These are phyloP conservation scores for Rallus crepitans DNA, from an alignment of 2,797 vertebrate genomes.

Conservation along the genomic window DNA sequence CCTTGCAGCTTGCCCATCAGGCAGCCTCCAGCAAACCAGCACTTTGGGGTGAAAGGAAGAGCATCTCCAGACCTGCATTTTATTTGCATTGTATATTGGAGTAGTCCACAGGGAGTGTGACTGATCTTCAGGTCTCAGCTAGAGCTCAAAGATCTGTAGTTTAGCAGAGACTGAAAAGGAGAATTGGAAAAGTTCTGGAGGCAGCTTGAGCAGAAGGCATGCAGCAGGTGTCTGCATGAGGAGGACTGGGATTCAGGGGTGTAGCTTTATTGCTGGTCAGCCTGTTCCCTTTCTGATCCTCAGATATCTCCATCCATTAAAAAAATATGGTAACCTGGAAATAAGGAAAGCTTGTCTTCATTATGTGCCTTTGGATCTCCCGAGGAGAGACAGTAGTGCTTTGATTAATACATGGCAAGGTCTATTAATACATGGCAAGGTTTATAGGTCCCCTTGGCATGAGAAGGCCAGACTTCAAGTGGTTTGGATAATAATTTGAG, in stretches of 20 bases:
- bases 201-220: not conserved
- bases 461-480: not conserved
- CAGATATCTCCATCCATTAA: not conserved
- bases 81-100: rapidly evolving
- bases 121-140: not conserved
- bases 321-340: not conserved
- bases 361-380: not conserved
- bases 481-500: not conserved
- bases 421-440: not conserved
- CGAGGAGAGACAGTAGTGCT: not conserved
- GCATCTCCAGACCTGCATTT: not conserved
- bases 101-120: rapidly evolving
- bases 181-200: not conserved
- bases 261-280: rapidly evolving
- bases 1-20: not conserved
- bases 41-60: not conserved
- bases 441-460: not conserved
- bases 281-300: not conserved
- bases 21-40: not conserved
- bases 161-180: not conserved
- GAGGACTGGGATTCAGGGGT: not conserved
- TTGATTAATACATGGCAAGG: not conserved
- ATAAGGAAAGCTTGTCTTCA: not conserved
- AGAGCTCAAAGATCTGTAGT: not conserved
- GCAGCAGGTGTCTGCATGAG: not conserved